Percentiles rank a stretch among this genome's conserved stretches.
Evolutionary conservation across 37 sponge, comb jelly and placozoan genomes (phyloP).

Genomic region (Geodia barretti): DNA sequence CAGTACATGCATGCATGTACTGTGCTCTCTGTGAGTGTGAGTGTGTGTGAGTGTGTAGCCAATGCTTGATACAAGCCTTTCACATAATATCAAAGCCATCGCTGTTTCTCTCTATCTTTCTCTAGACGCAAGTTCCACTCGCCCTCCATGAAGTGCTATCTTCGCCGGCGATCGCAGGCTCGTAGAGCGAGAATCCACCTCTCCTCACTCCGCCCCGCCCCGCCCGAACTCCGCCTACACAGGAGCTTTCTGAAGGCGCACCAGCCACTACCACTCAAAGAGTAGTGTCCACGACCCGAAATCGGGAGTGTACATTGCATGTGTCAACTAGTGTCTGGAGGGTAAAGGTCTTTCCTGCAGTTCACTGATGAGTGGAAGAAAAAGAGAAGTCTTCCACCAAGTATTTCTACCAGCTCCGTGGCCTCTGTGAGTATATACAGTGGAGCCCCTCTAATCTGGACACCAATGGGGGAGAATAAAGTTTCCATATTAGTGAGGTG

Average conservation of each 20-base stretch:
- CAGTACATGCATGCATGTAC: neutral
- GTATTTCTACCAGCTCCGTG: neutral
- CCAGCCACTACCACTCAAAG: neutral
- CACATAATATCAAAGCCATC: no score
- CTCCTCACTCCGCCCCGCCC: neutral
- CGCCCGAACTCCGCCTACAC: neutral
- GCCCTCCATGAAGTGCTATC: neutral
- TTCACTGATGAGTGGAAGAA: neutral
- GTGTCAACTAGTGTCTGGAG: neutral
- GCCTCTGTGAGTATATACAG: neutral
- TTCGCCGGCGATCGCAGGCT: neutral
- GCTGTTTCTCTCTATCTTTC: no score
- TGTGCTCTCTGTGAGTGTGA: constrained; percentile 5
- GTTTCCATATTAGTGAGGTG: no score
- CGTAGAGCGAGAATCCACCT: neutral
- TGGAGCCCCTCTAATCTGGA: no score
- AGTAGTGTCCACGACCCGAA: no score
- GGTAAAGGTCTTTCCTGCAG: neutral
- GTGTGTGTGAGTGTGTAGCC: neutral
- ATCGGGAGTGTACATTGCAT: no score
- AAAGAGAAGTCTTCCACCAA: neutral
- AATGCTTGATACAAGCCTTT: neutral
- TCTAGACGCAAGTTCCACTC: neutral
- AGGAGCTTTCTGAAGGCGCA: no score
- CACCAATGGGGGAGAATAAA: no score